These are phyloP conservation scores for Anniella stebbinsi DNA, from an alignment of 2,797 vertebrate species.

Conservation along the genomic window DNA sequence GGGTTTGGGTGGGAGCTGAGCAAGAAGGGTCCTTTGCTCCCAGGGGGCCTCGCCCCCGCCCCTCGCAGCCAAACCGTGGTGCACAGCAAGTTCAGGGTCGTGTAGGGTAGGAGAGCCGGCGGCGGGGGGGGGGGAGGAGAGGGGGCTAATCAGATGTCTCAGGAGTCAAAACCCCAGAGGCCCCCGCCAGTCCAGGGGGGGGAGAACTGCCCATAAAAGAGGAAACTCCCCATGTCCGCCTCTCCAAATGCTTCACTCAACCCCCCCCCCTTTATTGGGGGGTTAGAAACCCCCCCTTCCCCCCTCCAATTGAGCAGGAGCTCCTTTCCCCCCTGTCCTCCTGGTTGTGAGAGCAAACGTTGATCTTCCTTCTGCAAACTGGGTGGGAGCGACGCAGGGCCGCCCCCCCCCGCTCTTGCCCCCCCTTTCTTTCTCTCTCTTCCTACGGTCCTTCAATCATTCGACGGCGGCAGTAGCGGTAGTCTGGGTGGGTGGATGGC, in stretches of 20 bases:
- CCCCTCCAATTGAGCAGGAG: not conserved
- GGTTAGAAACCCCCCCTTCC: not conserved
- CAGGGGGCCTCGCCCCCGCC: not conserved
- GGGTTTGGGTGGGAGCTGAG: not conserved
- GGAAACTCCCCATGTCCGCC: conserved; percentile 56
- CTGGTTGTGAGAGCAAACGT: not conserved
- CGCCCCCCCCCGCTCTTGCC: not conserved
- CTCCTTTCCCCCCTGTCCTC: not conserved
- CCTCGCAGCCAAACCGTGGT: conserved; percentile 7
- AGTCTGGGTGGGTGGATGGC: not conserved
- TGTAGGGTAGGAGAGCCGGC: conserved; percentile 78
- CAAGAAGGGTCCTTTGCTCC: not conserved
- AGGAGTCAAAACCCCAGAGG: conserved; percentile 56
- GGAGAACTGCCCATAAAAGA: conserved; percentile 67
- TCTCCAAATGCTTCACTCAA: conserved; percentile 51
- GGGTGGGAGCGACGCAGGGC: conserved; percentile 34
- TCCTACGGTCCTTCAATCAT: not conserved
- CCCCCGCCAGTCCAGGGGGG: conserved; percentile 57
- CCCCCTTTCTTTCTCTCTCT: conserved; percentile 40
- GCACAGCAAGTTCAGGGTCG: not conserved
- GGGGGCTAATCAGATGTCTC: conserved; percentile 64
- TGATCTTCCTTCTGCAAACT: conserved; percentile 8
- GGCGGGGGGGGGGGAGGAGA: conserved; percentile 83
- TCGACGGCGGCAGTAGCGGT: conserved; percentile 1
- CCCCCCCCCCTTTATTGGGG: conserved; percentile 29